A percentile compares a stretch with the other conserved stretches of the same genome.
These are phyloP conservation scores for Volucella bombylans DNA, from an alignment of 2,888 invertebrate species.

Conservation along the genomic window DNA sequence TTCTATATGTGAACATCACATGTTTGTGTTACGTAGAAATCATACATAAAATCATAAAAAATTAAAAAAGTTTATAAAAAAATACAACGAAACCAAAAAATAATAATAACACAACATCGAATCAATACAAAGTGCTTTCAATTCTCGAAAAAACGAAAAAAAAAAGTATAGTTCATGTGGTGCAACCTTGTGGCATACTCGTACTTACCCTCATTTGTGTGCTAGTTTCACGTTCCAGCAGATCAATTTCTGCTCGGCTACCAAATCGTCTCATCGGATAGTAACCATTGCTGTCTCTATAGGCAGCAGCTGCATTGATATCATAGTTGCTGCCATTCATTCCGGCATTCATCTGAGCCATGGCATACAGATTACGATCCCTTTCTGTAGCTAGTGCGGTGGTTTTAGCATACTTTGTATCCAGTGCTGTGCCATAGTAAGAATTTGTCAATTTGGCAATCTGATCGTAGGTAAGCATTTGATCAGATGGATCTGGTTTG, in stretches of 20 bases:
- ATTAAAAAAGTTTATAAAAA: slow-evolving; percentile 60
- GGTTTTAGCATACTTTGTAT: slow-evolving; percentile 81
- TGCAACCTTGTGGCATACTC: neutral
- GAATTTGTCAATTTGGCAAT: slow-evolving; percentile 79
- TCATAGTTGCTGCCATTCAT: slow-evolving; percentile 67
- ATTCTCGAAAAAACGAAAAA: neutral
- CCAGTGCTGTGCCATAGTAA: slow-evolving; percentile 79
- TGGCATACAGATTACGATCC: slow-evolving; percentile 64
- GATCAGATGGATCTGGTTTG: slow-evolving; percentile 82
- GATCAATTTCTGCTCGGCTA: slow-evolving; percentile 82
- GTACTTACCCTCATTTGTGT: slow-evolving; percentile 81
- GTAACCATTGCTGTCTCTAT: slow-evolving; percentile 71
- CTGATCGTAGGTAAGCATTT: slow-evolving; percentile 79
- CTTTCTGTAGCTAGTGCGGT: slow-evolving; percentile 77
- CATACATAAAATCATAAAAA: slow-evolving; percentile 57
- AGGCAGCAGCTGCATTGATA: slow-evolving; percentile 65
- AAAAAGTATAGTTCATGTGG: slow-evolving; percentile 41
- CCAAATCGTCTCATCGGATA: slow-evolving; percentile 80
- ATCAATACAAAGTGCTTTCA: too few relatives aligned
- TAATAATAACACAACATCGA: too few relatives aligned
- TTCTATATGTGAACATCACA: slow-evolving; percentile 77
- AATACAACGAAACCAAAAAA: neutral
- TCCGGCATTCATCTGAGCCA: slow-evolving; percentile 60
- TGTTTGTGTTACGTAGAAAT: slow-evolving; percentile 43
- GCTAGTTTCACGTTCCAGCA: slow-evolving; percentile 82